Conservation (phyloP, 2,797 vertebrate species). For the Thripadectes ignobilis region DNA sequence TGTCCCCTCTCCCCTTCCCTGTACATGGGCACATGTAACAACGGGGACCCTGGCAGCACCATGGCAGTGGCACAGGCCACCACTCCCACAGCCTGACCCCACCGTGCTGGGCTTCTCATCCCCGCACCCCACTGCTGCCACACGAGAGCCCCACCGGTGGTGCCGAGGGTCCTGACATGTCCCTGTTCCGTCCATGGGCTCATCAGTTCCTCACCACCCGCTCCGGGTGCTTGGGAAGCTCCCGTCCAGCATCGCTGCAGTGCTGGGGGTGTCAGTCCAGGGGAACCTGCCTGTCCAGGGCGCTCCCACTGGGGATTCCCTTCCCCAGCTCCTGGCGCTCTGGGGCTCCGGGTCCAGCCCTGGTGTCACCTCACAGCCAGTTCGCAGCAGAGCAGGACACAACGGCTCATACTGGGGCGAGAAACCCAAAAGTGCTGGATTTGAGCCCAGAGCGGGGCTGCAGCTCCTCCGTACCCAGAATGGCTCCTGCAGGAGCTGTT, state of each 20-base stretch:
- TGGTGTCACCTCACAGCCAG: fast-evolving
- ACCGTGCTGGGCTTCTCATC: fast-evolving
- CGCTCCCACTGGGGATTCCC: neutral
- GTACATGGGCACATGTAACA: neutral
- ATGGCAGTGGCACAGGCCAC: fast-evolving
- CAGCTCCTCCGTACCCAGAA: neutral
- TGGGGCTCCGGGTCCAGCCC: fast-evolving
- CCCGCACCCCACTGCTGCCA: fast-evolving
- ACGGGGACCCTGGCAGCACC: too few relatives aligned
- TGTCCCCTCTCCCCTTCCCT: neutral
- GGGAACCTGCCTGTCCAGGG: fast-evolving
- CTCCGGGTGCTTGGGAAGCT: fast-evolving
- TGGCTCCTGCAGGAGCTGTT: neutral
- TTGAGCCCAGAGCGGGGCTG: neutral
- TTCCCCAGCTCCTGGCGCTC: neutral
- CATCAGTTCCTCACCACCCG: fast-evolving
- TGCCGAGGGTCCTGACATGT: fast-evolving
- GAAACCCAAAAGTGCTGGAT: neutral
- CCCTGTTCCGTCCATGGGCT: fast-evolving
- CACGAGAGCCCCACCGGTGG: fast-evolving
- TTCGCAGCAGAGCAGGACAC: neutral
- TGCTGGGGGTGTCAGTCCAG: fast-evolving
- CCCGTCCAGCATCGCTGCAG: fast-evolving
- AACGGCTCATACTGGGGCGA: fast-evolving
- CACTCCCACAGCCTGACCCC: neutral